Evolutionary conservation across 2,888 invertebrate genomes (phyloP), one percentile per base, ranked within the genome.

Genomic region (Argyresthia albistria): DNA sequence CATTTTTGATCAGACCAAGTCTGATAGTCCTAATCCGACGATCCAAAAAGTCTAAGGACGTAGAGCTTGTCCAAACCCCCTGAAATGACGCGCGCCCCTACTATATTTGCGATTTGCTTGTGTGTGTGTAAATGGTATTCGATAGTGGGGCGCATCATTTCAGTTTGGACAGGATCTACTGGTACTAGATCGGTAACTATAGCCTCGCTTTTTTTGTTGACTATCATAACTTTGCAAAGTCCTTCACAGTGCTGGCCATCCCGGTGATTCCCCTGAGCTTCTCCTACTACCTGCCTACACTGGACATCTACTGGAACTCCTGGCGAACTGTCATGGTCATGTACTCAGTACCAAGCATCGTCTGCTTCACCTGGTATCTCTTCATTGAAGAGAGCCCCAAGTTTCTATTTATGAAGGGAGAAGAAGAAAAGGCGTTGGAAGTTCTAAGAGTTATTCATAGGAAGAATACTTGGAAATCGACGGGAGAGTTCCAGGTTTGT

Each of bases 381-480:
- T 81, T 80, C 54, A 80, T 92, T 64, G 92, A 93, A 0, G 95
- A 95, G 71, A 95, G 93, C 59, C 95, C 95, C 0, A 93, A 94
- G 70, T 95, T 91, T 65, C 75, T 91, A 37, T 81, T 91, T 46
- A 78, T 90, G 0, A 91, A 90, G 60, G 91, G 91, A 70, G 65
- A 79, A 69, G 58, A 76, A 39, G 74, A 86, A 0, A 80, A 86
- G 55, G 91, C 94, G 0, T 62, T 94, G 47, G 57, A 70, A 1
- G 72, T 75, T 11, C 58, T 86, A 50, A 68, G 55, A 43, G 62
- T 55, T 3, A 82, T 84, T 9, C 67, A 84, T 51, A 73, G 64
- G 46, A 46, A 73, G 1, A 84, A 84, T 55, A 54, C 72, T 36
- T 50, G 68, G 1, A 56, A 61, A 1, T 61, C 70, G 1, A 59